These are phyloP conservation scores for Conger conger DNA, from an alignment of 2,113 vertebrate species.

Conservation along the genomic window DNA sequence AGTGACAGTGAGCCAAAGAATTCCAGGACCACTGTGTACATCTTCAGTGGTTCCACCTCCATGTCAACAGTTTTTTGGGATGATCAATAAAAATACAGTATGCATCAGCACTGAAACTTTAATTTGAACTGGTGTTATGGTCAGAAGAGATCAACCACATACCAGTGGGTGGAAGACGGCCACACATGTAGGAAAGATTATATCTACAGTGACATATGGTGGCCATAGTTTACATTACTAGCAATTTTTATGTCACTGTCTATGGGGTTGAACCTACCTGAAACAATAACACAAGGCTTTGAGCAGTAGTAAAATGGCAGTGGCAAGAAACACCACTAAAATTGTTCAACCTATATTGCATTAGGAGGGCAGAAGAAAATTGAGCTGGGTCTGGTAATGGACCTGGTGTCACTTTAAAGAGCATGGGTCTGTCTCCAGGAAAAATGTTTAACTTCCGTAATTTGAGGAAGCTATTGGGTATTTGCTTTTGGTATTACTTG, in stretches of 20 bases:
- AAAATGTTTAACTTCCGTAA: constrained; percentile 1
- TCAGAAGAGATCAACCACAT: too few relatives aligned
- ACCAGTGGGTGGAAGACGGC: too few relatives aligned
- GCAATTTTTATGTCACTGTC: neutral
- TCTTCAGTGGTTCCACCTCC: too few relatives aligned
- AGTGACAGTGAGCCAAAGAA: too few relatives aligned
- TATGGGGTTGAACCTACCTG: neutral
- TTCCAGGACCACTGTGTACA: too few relatives aligned
- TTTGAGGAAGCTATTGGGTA: neutral
- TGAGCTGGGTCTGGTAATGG: neutral
- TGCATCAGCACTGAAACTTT: neutral
- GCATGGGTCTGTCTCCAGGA: neutral
- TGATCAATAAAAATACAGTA: too few relatives aligned
- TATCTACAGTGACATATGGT: neutral
- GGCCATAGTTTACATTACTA: neutral
- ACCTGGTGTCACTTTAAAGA: neutral
- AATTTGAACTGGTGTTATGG: neutral
- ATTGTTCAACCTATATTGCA: neutral
- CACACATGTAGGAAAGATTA: too few relatives aligned
- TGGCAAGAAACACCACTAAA: neutral
- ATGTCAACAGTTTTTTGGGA: too few relatives aligned
- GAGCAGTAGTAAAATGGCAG: neutral
- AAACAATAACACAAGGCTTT: neutral
- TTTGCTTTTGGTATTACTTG: neutral
- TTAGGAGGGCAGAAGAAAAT: neutral